Conservation (phyloP, 1,140 invertebrate genomes). For the Leptopilina boulardi region DNA sequence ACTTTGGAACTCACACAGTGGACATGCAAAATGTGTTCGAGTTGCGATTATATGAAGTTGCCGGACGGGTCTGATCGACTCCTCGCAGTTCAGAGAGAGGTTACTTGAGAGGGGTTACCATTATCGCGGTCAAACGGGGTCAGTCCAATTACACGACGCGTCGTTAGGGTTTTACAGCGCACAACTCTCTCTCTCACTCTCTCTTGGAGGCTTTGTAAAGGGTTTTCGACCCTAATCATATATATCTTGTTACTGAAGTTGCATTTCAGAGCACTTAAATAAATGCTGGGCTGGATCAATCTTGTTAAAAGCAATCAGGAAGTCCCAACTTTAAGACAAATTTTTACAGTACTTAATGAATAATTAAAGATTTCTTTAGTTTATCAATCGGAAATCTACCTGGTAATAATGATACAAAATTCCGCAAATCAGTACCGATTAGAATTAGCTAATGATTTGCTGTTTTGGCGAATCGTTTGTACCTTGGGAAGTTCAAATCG, state of each 20-base stretch:
- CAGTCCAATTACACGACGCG: conserved; percentile 65
- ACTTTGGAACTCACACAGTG: conserved; percentile 9
- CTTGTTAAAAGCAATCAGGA: conserved; percentile 19
- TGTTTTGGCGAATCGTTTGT: too few relatives aligned
- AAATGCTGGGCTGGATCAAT: too few relatives aligned
- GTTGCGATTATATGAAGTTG: conserved; percentile 38
- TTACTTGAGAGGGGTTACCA: conserved; percentile 52
- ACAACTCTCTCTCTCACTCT: conserved; percentile 4
- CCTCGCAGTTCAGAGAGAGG: conserved; percentile 15
- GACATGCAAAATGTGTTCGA: conserved; percentile 20
- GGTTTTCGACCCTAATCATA: conserved; percentile 26
- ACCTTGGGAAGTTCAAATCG: too few relatives aligned
- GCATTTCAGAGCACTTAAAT: background rate
- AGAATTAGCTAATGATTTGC: too few relatives aligned
- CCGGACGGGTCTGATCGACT: conserved; percentile 30
- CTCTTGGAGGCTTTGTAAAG: background rate
- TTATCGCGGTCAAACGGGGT: conserved; percentile 71
- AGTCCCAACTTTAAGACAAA: background rate
- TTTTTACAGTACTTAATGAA: too few relatives aligned
- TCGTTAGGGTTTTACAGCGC: conserved; percentile 56
- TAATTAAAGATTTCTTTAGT: too few relatives aligned
- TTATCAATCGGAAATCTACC: too few relatives aligned
- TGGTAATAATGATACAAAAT: too few relatives aligned
- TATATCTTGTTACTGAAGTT: background rate
- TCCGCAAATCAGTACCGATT: too few relatives aligned